A percentile compares a stretch with the other conserved stretches of the same genome.
Conservation (phyloP, 2,888 invertebrate genomes). For the Pasiphila rectangulata region DNA sequence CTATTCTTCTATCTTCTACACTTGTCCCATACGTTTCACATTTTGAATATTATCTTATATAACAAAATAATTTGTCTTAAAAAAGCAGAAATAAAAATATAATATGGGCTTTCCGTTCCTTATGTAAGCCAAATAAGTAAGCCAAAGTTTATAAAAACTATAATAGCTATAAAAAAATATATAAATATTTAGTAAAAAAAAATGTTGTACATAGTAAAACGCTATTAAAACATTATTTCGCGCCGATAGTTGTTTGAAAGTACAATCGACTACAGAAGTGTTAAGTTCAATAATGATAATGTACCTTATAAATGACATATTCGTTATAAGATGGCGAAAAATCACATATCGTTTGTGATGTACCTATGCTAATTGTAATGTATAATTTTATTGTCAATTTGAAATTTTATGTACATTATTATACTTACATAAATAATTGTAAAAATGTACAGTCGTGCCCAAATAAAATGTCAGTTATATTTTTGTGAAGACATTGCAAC, state of each 20-base stretch:
- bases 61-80: slow-evolving; percentile 40
- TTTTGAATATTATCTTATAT: slow-evolving; percentile 26
- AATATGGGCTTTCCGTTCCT: slow-evolving; percentile 44
- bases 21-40: slow-evolving; percentile 35
- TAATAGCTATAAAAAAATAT: slow-evolving; percentile 29
- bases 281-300: slow-evolving; percentile 39
- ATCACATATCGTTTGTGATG: slow-evolving; percentile 62
- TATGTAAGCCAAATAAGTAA: slow-evolving; percentile 68
- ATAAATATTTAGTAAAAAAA: slow-evolving; percentile 33
- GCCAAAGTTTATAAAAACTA: slow-evolving; percentile 65
- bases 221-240: slow-evolving; percentile 39
- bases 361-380: slow-evolving; percentile 29
- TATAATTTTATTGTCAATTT: slow-evolving; percentile 54
- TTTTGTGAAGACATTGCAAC: slow-evolving; percentile 41
- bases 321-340: slow-evolving; percentile 35
- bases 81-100: slow-evolving; percentile 25
- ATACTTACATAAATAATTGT: slow-evolving; percentile 26
- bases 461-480: slow-evolving; percentile 51
- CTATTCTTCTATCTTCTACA: slow-evolving; percentile 41
- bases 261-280: slow-evolving; percentile 60
- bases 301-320: slow-evolving; percentile 18
- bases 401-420: slow-evolving; percentile 38
- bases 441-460: slow-evolving; percentile 59
- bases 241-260: slow-evolving; percentile 47
- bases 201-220: slow-evolving; percentile 34